Percentiles rank a stretch among this genome's conserved stretches.
Conservation (phyloP, 2,888 invertebrate species). For the Cephus sareptanus region DNA sequence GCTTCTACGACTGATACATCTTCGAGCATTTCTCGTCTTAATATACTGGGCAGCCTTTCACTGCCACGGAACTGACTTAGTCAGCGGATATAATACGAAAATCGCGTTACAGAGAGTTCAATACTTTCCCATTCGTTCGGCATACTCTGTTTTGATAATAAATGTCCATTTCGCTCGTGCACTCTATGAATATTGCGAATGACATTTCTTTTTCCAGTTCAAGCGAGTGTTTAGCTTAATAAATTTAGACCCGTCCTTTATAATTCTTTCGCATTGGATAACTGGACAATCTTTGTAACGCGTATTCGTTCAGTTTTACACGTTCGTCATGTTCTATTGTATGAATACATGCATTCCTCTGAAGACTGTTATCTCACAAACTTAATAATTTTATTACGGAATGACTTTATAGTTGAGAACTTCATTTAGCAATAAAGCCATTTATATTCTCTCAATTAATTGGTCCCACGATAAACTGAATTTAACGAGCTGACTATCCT, state of each 20-base stretch:
- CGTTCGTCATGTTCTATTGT: background rate
- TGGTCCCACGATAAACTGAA: background rate
- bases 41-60: constrained; percentile 63
- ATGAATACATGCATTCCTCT: background rate
- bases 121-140: constrained; percentile 32
- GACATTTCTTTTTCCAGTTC: background rate
- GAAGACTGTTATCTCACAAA: background rate
- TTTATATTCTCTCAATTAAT: background rate
- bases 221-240: background rate
- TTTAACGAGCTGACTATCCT: no score
- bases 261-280: background rate
- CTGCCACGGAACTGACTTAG: constrained; percentile 52
- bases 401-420: background rate
- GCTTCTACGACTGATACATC: constrained; percentile 60
- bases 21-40: constrained; percentile 58
- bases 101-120: constrained; percentile 31
- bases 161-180: constrained; percentile 10
- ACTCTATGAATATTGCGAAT: background rate
- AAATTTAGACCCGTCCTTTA: background rate
- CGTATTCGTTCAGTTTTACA: background rate
- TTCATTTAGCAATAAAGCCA: background rate
- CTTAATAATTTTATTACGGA: background rate
- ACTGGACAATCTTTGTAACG: background rate
- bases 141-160: constrained; percentile 1
- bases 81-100: constrained; percentile 34